Conservation (phyloP, 1,140 invertebrate species). For the Zelostemma sp. region DNA sequence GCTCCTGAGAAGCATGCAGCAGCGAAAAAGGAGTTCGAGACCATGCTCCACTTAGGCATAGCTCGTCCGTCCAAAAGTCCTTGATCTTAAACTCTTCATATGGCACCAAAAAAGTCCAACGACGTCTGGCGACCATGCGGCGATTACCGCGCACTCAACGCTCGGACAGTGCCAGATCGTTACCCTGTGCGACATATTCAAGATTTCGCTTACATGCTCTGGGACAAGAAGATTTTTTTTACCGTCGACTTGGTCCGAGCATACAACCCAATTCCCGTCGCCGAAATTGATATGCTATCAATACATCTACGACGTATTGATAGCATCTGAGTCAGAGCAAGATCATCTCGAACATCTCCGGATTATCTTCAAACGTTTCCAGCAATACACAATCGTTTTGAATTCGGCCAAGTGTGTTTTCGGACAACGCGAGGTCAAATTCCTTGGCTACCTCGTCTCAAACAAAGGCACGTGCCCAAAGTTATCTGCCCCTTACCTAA, state of each 20-base stretch:
- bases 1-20: neutral
- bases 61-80: neutral
- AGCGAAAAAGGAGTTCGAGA: neutral
- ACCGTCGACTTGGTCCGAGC: neutral
- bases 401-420: slow-evolving; percentile 49
- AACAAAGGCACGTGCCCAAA: slow-evolving; percentile 30
- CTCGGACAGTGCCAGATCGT: slow-evolving; percentile 59
- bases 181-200: slow-evolving; percentile 60
- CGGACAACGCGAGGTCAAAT: slow-evolving; percentile 35
- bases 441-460: slow-evolving; percentile 52
- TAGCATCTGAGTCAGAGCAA: slow-evolving; percentile 49
- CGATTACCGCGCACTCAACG: slow-evolving; percentile 63
- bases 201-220: slow-evolving; percentile 54
- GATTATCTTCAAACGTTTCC: slow-evolving; percentile 34
- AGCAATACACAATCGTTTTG: slow-evolving; percentile 28
- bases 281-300: slow-evolving; percentile 14
- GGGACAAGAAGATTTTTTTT: neutral
- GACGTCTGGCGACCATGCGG: slow-evolving; percentile 55
- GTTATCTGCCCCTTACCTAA: slow-evolving; percentile 47
- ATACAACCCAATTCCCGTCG: neutral
- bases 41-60: slow-evolving; percentile 2
- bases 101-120: slow-evolving; percentile 56
- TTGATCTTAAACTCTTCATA: slow-evolving; percentile 59
- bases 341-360: slow-evolving; percentile 41
- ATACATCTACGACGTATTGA: slow-evolving; percentile 67